Conservation (phyloP, 2,888 invertebrate species). For the Lepidocyrtoides sp. region DNA sequence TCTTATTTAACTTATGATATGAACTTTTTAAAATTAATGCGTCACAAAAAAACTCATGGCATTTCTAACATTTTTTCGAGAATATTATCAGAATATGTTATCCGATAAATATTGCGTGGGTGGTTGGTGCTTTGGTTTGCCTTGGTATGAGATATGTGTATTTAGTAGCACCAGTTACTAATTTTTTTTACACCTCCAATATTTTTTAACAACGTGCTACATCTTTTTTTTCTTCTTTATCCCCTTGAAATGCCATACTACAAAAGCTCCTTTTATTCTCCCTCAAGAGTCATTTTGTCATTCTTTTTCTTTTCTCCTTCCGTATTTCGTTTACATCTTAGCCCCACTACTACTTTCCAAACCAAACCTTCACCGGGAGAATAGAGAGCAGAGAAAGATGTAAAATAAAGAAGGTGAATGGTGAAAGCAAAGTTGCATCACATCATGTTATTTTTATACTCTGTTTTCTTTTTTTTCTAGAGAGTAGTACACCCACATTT, state of each 20-base stretch:
- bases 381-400: not conserved
- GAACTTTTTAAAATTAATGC: not conserved
- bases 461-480: not conserved
- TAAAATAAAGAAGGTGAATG: constrained; percentile 54
- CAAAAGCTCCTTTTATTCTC: constrained; percentile 64
- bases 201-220: constrained; percentile 39
- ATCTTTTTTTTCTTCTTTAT: constrained; percentile 83
- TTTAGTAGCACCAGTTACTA: too few relatives aligned
- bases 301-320: constrained; percentile 26
- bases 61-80: too few relatives aligned
- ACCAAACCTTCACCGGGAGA: not conserved
- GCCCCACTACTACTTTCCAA: not conserved
- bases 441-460: not conserved
- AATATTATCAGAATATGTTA: too few relatives aligned
- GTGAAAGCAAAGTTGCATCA: constrained; percentile 49
- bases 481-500: constrained; percentile 29
- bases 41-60: too few relatives aligned
- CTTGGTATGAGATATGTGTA: too few relatives aligned
- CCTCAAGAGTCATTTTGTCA: constrained; percentile 83
- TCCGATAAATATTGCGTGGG: too few relatives aligned
- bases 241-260: constrained; percentile 82
- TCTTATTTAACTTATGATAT: not conserved
- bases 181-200: constrained; percentile 18
- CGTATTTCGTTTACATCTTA: not conserved
- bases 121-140: too few relatives aligned